Percentiles rank a stretch among this genome's conserved stretches.
Conservation (phyloP, 2,113 vertebrate species). For the Myotis brandtii region DNA sequence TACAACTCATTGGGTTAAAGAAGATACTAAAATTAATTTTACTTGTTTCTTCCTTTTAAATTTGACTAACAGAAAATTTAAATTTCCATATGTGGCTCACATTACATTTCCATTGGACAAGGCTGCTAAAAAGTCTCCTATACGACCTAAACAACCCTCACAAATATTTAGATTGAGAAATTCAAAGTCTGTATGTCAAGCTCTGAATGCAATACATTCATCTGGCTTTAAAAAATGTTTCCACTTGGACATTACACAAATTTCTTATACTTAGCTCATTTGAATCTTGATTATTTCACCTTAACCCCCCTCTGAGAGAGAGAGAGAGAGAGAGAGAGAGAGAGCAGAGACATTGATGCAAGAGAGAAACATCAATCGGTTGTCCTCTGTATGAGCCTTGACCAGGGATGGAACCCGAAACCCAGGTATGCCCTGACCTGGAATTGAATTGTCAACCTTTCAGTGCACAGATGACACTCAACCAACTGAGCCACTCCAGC, state of each 20-base stretch:
- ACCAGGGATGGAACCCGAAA: too few relatives aligned
- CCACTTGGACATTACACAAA: not conserved
- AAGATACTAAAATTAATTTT: not conserved
- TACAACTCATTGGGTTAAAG: not conserved
- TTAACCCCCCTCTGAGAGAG: not conserved
- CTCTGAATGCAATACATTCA: not conserved
- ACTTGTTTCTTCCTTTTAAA: not conserved
- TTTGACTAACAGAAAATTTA: not conserved
- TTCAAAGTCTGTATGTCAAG: not conserved
- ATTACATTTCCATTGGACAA: not conserved
- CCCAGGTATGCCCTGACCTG: too few relatives aligned
- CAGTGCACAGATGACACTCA: too few relatives aligned
- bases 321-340: too few relatives aligned
- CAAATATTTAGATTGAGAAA: not conserved
- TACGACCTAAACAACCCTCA: not conserved
- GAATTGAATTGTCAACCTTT: too few relatives aligned
- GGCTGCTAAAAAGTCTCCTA: not conserved
- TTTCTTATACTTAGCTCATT: not conserved
- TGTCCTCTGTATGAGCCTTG: too few relatives aligned
- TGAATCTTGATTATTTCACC: not conserved
- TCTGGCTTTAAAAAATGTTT: not conserved
- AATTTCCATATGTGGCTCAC: not conserved
- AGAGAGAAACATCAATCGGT: too few relatives aligned
- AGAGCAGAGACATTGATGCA: too few relatives aligned
- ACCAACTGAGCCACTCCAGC: too few relatives aligned